Base-by-base conservation (phyloP, 2,113 vertebrate species). In the Cyanoderma ruficeps region DNA sequence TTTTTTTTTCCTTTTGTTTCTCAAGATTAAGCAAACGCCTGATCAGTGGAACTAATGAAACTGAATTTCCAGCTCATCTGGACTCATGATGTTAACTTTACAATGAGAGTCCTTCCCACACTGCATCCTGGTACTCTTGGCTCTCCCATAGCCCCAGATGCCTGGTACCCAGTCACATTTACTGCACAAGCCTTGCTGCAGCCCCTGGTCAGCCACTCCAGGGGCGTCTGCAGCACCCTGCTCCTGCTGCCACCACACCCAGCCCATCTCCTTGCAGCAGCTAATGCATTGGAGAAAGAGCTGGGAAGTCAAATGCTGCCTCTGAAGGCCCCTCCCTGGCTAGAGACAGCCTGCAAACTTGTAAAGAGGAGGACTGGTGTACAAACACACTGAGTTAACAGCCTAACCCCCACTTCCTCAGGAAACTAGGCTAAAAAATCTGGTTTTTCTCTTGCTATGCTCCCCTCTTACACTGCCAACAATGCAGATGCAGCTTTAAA, bases 381-480 rank as follows among this genome's bases (percentile, higher is more conserved):
- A 23, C 83, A 86, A 75, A 70, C 33, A 39, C 47, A 17, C 21
- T 0, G 4, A 31, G 15, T 35, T 50, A 83, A 75, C 64, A 94
- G 86, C 37, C 56, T 63, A 77, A 67, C 35, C 39, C 64, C 37
- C 52, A 63, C 76, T 89, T 94, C 93, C 94, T 78, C 86, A 91
- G 83, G 83, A 95, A 97, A 93, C 30, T 2, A 52, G 79, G 68
- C 64, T 47, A 75, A 85, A 93, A 91, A 74, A 80, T 76, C 61
- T 71, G 72, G 0, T 10, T 91, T 84, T 76, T 75, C 57, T 78
- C 87, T 71, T 78, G 56, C 42, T 87, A 12, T 75, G 31, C 3
- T 19, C 30, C 14, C 5, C 15, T 13, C 2, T 27, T 56, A 59
- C 1, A 0, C 55, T 2, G 15, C 22, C 56, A 37, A 37, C 33